These are phyloP conservation scores for Drosophila melanogaster DNA, from an alignment of 1,140 invertebrate genomes.

Conservation along the genomic window DNA sequence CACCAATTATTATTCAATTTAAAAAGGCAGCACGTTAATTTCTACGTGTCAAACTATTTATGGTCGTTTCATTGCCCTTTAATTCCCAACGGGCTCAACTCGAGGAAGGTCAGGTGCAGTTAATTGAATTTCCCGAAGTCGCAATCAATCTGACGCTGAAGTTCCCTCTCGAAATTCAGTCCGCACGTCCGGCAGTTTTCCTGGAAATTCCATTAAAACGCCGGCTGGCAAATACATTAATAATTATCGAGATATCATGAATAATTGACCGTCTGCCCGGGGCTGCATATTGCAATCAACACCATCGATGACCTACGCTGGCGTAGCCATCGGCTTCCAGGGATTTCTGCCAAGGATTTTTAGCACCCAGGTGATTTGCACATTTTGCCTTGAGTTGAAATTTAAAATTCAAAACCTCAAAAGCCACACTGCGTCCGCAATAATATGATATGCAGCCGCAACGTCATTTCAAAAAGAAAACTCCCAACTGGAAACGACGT, in stretches of 20 bases:
- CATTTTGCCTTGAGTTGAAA: constrained; percentile 43
- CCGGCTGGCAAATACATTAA: constrained; percentile 19
- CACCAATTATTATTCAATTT: neutral
- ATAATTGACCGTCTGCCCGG: constrained; percentile 14
- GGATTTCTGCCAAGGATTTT: constrained; percentile 5
- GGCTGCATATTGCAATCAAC: constrained; percentile 29
- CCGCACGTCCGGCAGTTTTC: constrained; percentile 26
- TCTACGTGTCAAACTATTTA: constrained; percentile 14
- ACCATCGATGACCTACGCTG: neutral
- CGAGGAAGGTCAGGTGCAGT: constrained; percentile 6
- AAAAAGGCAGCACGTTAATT: constrained; percentile 6
- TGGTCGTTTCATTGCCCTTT: constrained; percentile 30
- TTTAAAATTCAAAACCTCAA: constrained; percentile 48
- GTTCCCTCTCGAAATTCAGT: constrained; percentile 38
- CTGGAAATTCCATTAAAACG: constrained; percentile 38
- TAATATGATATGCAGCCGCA: constrained; percentile 54
- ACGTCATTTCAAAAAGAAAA: constrained; percentile 30
- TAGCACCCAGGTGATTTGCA: constrained; percentile 25
- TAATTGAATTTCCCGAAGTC: constrained; percentile 31
- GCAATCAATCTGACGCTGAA: constrained; percentile 43
- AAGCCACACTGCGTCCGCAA: constrained; percentile 47
- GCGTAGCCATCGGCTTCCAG: neutral
- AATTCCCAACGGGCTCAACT: constrained; percentile 2
- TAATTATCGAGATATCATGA: constrained; percentile 26
- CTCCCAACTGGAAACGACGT: constrained; percentile 9